Percentiles rank a stretch among this genome's conserved stretches.
phyloP scores from a whole-genome alignment of 2,113 vertebrate species.

The Rhinolophus ferrumequinum region DNA sequence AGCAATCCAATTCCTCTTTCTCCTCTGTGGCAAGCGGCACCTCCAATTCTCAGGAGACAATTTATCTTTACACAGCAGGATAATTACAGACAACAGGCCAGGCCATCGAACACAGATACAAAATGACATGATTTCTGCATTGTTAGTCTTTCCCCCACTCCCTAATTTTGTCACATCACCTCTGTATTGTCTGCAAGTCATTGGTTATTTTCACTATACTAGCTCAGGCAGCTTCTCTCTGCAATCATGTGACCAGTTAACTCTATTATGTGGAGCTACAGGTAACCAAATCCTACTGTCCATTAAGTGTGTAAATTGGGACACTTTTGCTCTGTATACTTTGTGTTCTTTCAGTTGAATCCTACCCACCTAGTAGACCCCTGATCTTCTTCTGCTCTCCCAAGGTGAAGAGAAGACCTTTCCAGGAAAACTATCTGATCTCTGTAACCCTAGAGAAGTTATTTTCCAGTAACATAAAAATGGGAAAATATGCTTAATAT shows the following conservation, averaged over 20 bases:
- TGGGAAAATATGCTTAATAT: not conserved
- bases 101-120: not conserved
- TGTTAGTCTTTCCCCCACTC: not conserved
- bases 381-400: not conserved
- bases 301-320: not conserved
- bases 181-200: not conserved
- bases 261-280: not conserved
- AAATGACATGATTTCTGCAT: not conserved
- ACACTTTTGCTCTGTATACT: not conserved
- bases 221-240: not conserved
- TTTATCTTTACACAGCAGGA: not conserved
- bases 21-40: conserved; percentile 22
- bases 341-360: not conserved
- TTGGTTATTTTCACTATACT: not conserved
- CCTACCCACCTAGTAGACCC: not conserved
- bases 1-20: conserved; percentile 37
- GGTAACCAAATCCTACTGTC: not conserved
- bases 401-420: not conserved
- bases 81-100: not conserved
- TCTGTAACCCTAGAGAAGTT: not conserved
- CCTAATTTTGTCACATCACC: not conserved
- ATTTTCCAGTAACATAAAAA: not conserved
- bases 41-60: not conserved
- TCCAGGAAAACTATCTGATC: not conserved
- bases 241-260: not conserved